Conservation (phyloP, 2,797 vertebrate genomes). For the Ctenopoma kingsleyae region DNA sequence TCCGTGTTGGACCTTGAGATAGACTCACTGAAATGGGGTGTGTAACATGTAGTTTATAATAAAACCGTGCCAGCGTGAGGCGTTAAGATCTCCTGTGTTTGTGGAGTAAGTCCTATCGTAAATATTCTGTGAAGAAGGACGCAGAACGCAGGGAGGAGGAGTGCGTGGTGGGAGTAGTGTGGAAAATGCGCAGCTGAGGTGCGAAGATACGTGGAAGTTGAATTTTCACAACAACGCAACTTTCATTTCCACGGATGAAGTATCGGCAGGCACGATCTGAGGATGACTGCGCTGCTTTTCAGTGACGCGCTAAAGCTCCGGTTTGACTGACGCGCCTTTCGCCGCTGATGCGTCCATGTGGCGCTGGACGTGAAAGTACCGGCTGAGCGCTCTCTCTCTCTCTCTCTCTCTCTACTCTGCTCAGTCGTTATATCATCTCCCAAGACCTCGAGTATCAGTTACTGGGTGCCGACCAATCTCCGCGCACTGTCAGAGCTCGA, state of each 20-base stretch:
- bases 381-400: conserved; percentile 4
- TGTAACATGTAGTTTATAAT: conserved; percentile 34
- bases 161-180: conserved; percentile 6
- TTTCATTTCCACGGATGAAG: conserved; percentile 35
- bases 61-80: conserved; percentile 2
- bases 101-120: neutral
- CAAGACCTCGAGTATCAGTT: conserved; percentile 78
- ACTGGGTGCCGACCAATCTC: conserved; percentile 77
- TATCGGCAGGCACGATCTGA: neutral
- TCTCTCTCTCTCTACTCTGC: conserved; percentile 22
- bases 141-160: neutral
- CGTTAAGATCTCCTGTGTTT: conserved; percentile 23
- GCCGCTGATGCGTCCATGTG: conserved; percentile 37
- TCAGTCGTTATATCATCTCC: conserved; percentile 54
- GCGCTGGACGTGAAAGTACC: conserved; percentile 26
- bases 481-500: conserved; percentile 62
- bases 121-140: no score
- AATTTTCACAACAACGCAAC: conserved; percentile 35
- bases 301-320: conserved; percentile 9
- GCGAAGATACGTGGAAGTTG: conserved; percentile 42
- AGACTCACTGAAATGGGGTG: conserved; percentile 27
- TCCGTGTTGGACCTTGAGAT: conserved; percentile 66
- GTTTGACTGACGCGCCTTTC: conserved; percentile 31
- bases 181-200: conserved; percentile 26
- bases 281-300: neutral